These are phyloP conservation scores for Falco cherrug DNA, from an alignment of 2,797 vertebrate species.

Conservation along the genomic window DNA sequence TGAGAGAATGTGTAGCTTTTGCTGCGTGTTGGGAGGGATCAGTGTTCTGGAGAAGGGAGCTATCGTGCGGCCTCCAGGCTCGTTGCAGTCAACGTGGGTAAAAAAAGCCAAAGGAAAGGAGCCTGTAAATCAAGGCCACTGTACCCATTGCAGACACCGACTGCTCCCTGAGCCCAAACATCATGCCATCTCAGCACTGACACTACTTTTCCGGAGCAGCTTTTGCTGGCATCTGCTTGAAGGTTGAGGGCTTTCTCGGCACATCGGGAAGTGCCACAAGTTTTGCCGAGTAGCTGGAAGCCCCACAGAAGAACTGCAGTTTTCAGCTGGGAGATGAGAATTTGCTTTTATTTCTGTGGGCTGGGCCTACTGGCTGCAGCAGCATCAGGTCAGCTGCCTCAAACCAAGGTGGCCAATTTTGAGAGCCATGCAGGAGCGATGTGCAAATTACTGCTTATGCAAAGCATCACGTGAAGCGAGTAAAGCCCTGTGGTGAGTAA, in stretches of 20 bases:
- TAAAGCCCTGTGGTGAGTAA: neutral
- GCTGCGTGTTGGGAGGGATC: rapidly evolving
- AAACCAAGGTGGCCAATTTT: neutral
- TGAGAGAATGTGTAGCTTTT: rapidly evolving
- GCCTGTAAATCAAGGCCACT: neutral
- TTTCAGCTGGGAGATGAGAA: neutral
- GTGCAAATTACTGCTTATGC: neutral
- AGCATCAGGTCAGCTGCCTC: neutral
- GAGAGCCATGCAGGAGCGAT: rapidly evolving
- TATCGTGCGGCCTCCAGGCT: rapidly evolving
- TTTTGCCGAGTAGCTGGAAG: neutral
- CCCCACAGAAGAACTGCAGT: neutral
- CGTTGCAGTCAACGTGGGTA: neutral
- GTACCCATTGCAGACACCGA: neutral
- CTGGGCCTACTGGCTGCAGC: neutral
- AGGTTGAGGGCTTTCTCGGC: neutral
- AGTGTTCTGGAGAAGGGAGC: neutral
- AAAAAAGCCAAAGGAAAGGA: neutral
- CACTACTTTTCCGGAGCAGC: neutral
- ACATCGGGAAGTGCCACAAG: rapidly evolving
- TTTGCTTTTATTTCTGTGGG: neutral
- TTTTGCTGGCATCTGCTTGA: neutral
- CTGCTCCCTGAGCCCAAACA: neutral
- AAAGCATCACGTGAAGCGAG: neutral
- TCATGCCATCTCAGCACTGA: rapidly evolving